Evolutionary conservation across 2,797 vertebrate species (phyloP).

Genomic region (Amblyraja radiata): DNA sequence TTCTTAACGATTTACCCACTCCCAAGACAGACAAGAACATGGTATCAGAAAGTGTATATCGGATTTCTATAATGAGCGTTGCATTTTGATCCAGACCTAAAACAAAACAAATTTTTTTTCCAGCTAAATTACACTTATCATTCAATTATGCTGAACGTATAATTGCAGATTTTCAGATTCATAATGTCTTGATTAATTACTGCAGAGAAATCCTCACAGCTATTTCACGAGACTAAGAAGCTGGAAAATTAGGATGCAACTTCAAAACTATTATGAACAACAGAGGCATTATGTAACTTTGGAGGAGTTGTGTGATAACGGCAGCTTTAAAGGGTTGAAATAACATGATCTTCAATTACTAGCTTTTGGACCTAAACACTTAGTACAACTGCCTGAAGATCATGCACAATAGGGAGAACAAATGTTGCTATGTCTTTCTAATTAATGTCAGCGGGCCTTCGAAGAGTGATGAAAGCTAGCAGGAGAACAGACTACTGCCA

Average conservation of each 20-base stretch:
- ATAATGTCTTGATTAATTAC: background rate
- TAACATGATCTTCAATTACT: constrained; percentile 19
- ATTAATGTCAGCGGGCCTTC: constrained; percentile 28
- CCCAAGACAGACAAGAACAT: background rate
- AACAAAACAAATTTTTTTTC: background rate
- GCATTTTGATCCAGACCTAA: background rate
- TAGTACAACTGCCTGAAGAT: constrained; percentile 4
- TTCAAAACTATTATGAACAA: background rate
- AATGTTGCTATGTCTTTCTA: constrained; percentile 18
- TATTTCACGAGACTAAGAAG: background rate
- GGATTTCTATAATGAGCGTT: background rate
- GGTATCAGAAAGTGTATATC: background rate
- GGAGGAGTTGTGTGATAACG: background rate
- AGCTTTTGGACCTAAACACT: constrained; percentile 6
- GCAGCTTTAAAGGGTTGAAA: background rate
- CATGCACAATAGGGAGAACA: background rate
- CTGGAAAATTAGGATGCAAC: background rate
- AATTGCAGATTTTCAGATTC: background rate
- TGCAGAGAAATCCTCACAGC: background rate
- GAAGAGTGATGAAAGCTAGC: background rate
- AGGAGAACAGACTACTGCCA: background rate
- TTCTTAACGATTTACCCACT: constrained; percentile 11
- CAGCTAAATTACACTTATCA: background rate
- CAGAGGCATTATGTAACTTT: background rate
- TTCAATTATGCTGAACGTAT: background rate